phyloP scores from a whole-genome alignment of 2,797 vertebrate species.

The Salmo trutta region DNA sequence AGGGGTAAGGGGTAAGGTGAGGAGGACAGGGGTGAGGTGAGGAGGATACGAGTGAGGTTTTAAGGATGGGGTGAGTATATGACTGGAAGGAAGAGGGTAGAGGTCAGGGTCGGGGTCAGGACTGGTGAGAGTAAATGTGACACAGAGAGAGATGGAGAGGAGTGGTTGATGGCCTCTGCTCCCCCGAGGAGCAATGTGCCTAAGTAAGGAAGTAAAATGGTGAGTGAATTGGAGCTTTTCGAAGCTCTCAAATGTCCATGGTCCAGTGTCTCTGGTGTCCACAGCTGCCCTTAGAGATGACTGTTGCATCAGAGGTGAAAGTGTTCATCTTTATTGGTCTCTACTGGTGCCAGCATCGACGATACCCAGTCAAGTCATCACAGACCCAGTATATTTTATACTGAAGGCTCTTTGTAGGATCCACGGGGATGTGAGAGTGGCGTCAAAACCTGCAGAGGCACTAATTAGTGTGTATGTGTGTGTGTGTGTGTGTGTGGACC shows the following conservation, averaged over 20 bases:
- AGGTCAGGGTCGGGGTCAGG: background rate
- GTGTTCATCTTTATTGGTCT: background rate
- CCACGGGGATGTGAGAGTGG: constrained; percentile 55
- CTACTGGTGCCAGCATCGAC: constrained; percentile 10
- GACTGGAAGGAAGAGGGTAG: background rate
- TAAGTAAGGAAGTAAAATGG: background rate
- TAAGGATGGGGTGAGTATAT: background rate
- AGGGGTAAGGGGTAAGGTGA: background rate
- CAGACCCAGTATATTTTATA: constrained; percentile 40
- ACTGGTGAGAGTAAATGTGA: background rate
- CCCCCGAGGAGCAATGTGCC: background rate
- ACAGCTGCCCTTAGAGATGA: background rate
- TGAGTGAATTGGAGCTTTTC: background rate
- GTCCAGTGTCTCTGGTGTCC: background rate
- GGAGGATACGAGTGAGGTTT: background rate
- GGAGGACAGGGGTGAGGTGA: background rate
- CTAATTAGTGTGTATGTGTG: background rate
- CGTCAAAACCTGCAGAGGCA: constrained; percentile 30
- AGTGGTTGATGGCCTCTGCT: background rate
- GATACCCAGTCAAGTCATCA: constrained; percentile 20
- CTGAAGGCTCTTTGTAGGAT: constrained; percentile 70
- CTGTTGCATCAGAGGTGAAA: background rate
- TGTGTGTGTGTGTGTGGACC: constrained; percentile 30
- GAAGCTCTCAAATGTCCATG: background rate
- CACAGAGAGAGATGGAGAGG: background rate